A percentile compares a stretch with the other conserved stretches of the same genome.
Evolutionary conservation across 2,888 invertebrate genomes (phyloP).

Genomic region (Lochmaea capreae): DNA sequence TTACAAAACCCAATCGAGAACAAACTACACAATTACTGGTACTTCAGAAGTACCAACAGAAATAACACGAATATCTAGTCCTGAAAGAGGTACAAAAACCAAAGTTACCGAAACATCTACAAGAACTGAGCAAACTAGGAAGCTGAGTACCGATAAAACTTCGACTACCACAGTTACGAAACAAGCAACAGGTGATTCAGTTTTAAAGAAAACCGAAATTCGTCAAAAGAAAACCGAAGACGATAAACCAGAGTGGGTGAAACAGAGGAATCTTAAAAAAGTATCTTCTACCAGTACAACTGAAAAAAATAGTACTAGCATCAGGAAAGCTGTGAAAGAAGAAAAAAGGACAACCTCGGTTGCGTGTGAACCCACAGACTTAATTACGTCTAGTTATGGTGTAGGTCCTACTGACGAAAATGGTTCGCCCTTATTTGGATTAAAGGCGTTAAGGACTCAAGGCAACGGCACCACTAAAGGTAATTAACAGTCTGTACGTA

Average conservation of each 20-base stretch:
- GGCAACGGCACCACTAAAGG: constrained; percentile 73
- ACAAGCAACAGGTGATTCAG: constrained; percentile 53
- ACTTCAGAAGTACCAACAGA: constrained; percentile 10
- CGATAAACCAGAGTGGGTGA: constrained; percentile 74
- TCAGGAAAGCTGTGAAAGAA: constrained; percentile 43
- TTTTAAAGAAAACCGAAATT: constrained; percentile 39
- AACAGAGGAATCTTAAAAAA: constrained; percentile 72
- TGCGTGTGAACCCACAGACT: constrained; percentile 69
- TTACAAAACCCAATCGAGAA: not conserved
- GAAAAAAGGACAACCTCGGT: constrained; percentile 60
- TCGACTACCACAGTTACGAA: not conserved
- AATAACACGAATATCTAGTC: constrained; percentile 47
- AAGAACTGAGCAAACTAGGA: constrained; percentile 14
- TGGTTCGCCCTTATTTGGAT: constrained; percentile 82
- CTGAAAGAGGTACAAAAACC: constrained; percentile 45
- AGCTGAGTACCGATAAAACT: constrained; percentile 16
- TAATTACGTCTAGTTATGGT: constrained; percentile 84
- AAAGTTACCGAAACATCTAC: constrained; percentile 21
- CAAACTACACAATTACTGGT: not conserved
- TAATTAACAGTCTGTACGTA: constrained; percentile 55
- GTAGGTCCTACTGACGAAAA: constrained; percentile 86
- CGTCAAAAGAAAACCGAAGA: constrained; percentile 60
- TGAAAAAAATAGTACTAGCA: constrained; percentile 29
- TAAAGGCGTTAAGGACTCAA: constrained; percentile 76
- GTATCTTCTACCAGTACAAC: constrained; percentile 59